These are phyloP conservation scores for Synergus japonicus DNA, from an alignment of 2,888 invertebrate species.

Conservation along the genomic window DNA sequence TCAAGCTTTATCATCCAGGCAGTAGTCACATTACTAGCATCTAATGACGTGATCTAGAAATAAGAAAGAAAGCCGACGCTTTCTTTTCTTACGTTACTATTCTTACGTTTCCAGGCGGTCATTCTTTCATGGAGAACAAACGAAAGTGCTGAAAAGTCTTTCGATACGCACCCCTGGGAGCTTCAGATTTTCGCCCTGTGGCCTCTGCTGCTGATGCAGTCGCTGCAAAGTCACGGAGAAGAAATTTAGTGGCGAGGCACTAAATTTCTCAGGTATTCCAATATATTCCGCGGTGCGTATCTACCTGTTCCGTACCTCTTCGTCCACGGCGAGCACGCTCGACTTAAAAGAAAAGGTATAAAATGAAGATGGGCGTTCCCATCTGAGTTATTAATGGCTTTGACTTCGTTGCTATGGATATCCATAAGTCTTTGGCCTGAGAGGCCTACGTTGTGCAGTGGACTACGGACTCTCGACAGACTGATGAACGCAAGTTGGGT, in stretches of 20 bases:
- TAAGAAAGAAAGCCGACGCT: neutral
- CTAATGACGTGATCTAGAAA: constrained; percentile 5
- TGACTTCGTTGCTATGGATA: constrained; percentile 77
- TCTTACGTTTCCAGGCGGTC: neutral
- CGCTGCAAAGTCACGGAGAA: constrained; percentile 67
- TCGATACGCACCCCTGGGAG: constrained; percentile 59
- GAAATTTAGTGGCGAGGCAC: constrained; percentile 73
- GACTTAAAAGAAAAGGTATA: constrained; percentile 76
- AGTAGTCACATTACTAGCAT: neutral
- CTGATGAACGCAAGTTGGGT: constrained; percentile 31
- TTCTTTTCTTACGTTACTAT: too few relatives aligned
- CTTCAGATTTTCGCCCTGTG: constrained; percentile 54
- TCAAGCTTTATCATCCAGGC: constrained; percentile 1
- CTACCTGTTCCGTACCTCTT: constrained; percentile 54
- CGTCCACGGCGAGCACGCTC: constrained; percentile 67
- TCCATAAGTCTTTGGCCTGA: constrained; percentile 76
- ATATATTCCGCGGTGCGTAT: constrained; percentile 74
- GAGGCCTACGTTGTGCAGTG: constrained; percentile 54
- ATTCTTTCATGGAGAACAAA: constrained; percentile 34
- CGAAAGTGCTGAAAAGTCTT: constrained; percentile 57
- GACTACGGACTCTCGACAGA: constrained; percentile 34
- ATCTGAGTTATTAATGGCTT: constrained; percentile 77
- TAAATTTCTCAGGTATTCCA: constrained; percentile 77
- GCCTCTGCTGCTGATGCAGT: constrained; percentile 43
- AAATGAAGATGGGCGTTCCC: constrained; percentile 76